Conservation (phyloP, 1,140 invertebrate genomes). For the Pseudachorutes palmiensis region DNA sequence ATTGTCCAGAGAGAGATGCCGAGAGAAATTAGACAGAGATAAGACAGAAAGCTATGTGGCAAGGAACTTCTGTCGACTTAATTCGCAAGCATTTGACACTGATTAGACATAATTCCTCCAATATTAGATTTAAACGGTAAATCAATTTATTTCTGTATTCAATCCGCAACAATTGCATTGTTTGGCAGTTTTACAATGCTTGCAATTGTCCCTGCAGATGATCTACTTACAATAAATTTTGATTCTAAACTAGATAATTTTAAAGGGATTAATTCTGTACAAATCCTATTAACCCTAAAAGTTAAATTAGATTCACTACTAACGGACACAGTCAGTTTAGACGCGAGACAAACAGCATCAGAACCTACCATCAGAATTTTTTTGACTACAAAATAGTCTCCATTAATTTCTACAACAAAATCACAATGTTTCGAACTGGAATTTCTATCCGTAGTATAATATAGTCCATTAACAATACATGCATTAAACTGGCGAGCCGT, state of each 20-base stretch:
- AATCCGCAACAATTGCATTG: background rate
- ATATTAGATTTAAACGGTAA: background rate
- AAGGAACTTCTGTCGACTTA: background rate
- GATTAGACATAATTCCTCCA: background rate
- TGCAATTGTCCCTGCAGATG: background rate
- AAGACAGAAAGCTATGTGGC: background rate
- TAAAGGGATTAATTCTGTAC: background rate
- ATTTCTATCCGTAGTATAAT: background rate
- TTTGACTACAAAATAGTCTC: background rate
- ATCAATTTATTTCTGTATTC: background rate
- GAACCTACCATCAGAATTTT: background rate
- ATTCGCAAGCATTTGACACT: background rate
- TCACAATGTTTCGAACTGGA: background rate
- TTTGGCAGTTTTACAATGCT: background rate
- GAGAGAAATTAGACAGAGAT: background rate
- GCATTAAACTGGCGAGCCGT: background rate
- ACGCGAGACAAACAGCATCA: background rate
- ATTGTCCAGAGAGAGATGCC: background rate
- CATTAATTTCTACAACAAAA: background rate
- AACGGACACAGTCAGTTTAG: background rate
- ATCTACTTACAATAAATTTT: background rate
- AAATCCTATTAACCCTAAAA: constrained; percentile 20
- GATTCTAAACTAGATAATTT: background rate
- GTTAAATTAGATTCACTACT: constrained; percentile 7
- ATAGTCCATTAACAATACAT: background rate